These are phyloP conservation scores for Ancistrus triradiatus DNA, from an alignment of 2,113 vertebrate species.

Conservation along the genomic window DNA sequence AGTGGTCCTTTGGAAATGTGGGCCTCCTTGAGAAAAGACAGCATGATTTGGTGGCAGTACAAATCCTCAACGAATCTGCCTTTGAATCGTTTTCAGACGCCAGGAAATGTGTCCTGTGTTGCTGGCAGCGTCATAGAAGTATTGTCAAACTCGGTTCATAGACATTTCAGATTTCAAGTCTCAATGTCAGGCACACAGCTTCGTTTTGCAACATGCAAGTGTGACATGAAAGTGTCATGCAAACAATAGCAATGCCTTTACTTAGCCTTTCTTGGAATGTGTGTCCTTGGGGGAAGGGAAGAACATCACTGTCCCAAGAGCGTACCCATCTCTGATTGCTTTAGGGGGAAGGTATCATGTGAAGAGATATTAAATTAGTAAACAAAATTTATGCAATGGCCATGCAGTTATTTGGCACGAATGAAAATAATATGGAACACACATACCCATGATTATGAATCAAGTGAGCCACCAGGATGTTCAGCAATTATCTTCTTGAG, in stretches of 20 bases:
- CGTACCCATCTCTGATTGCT: conserved; percentile 39
- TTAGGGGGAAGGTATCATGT: conserved; percentile 8
- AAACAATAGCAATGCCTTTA: conserved; percentile 27
- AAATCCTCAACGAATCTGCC: conserved; percentile 19
- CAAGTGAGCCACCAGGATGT: conserved; percentile 36
- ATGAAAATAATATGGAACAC: neutral
- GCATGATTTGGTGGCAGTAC: neutral
- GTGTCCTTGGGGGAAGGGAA: conserved; percentile 49
- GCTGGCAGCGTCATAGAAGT: conserved; percentile 43
- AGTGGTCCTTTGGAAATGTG: conserved; percentile 30
- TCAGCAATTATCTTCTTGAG: conserved; percentile 28
- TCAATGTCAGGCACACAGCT: neutral
- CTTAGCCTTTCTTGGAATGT: conserved; percentile 42
- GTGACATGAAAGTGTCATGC: conserved; percentile 6
- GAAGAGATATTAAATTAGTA: conserved; percentile 1
- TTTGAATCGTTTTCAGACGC: conserved; percentile 38
- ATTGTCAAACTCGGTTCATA: conserved; percentile 13
- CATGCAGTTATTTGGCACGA: conserved; percentile 20
- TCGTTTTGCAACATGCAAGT: conserved; percentile 13
- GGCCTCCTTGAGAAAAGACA: conserved; percentile 34
- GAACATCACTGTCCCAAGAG: conserved; percentile 40
- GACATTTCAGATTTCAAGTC: neutral
- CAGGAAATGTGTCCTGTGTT: conserved; percentile 36
- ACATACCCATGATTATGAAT: conserved; percentile 34
- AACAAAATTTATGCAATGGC: conserved; percentile 3